Conservation (phyloP, 2,888 invertebrate genomes). For the Heliconius ismenius region DNA sequence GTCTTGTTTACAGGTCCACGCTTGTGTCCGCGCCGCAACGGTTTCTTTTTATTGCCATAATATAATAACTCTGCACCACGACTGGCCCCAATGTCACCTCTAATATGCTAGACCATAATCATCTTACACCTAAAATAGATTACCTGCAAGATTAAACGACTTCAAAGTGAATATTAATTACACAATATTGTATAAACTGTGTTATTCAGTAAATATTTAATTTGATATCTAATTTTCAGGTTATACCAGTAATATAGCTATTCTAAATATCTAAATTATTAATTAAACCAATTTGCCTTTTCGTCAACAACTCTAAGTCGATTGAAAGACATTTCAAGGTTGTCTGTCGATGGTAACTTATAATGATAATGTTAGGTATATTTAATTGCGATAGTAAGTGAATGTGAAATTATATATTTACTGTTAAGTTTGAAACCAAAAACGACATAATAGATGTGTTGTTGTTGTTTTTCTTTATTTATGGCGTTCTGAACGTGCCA, state of each 20-base stretch:
- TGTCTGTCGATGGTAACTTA: slow-evolving; percentile 9
- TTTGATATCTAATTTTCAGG: slow-evolving; percentile 19
- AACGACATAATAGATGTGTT: neutral
- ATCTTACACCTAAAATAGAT: neutral
- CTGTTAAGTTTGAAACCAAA: neutral
- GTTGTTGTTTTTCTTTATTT: too few relatives aligned
- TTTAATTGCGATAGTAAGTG: neutral
- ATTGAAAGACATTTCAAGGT: slow-evolving; percentile 30
- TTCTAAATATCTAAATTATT: slow-evolving; percentile 23
- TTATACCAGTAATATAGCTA: slow-evolving; percentile 13
- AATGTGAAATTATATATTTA: neutral
- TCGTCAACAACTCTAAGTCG: slow-evolving; percentile 27
- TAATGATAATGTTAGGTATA: neutral
- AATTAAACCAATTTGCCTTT: slow-evolving; percentile 28
- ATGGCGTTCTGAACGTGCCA: too few relatives aligned
- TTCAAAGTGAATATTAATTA: slow-evolving; percentile 4
- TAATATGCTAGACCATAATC: neutral
- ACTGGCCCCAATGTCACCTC: too few relatives aligned
- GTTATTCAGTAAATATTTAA: slow-evolving; percentile 15
- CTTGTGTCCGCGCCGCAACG: too few relatives aligned
- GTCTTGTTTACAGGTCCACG: too few relatives aligned
- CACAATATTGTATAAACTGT: neutral
- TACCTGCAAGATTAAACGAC: neutral
- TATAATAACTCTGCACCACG: too few relatives aligned
- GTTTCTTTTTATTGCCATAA: too few relatives aligned